Conservation (phyloP, 2,113 vertebrate genomes). For the Perognathus longimembris region DNA sequence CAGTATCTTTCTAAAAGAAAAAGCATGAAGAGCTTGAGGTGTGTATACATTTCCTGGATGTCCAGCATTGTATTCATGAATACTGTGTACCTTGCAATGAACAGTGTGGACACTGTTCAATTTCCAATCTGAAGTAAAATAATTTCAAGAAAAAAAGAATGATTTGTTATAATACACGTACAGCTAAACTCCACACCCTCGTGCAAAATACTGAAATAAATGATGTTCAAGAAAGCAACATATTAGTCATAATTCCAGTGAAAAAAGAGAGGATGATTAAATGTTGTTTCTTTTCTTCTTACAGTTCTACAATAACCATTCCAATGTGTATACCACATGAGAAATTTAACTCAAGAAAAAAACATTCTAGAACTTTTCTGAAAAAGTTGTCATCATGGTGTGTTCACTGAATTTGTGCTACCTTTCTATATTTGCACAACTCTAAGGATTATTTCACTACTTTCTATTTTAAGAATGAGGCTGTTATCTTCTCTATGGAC, state of each 20-base stretch:
- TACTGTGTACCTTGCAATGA: conserved; percentile 89
- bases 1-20: conserved; percentile 90
- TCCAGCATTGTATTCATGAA: conserved; percentile 91
- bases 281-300: not conserved
- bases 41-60: conserved; percentile 86
- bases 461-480: not conserved
- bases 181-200: conserved; percentile 42
- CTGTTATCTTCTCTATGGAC: not conserved
- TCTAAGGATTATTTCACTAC: not conserved
- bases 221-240: not conserved
- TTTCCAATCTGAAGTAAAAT: conserved; percentile 90
- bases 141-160: conserved; percentile 85
- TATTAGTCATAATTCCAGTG: not conserved
- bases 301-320: not conserved
- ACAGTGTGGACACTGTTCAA: conserved; percentile 88
- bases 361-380: not conserved
- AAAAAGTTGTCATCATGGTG: not conserved
- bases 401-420: not conserved
- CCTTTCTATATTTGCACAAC: not conserved
- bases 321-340: not conserved
- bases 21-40: conserved; percentile 88
- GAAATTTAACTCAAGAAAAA: not conserved
- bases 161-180: conserved; percentile 23
- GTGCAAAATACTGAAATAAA: not conserved
- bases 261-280: not conserved